phyloP scores from a whole-genome alignment of 2,888 invertebrate genomes.

The Mythimna ferrago region DNA sequence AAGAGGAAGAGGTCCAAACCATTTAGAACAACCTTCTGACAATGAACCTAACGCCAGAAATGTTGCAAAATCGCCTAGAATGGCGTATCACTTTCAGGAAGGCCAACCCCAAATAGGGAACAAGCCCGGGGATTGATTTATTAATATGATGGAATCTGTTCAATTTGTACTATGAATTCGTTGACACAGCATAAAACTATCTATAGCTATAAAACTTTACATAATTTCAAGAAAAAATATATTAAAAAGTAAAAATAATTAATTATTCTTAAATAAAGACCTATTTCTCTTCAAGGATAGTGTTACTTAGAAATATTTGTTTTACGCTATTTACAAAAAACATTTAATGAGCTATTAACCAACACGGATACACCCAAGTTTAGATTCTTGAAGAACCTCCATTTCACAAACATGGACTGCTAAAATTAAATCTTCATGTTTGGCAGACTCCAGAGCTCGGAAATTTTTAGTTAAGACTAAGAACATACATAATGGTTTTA shows the following conservation, averaged over 20 bases:
- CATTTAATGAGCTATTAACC: background rate
- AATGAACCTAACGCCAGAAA: no score
- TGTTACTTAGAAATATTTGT: background rate
- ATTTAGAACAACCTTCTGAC: no score
- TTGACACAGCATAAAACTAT: no score
- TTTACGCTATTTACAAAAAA: constrained; percentile 19
- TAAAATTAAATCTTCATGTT: constrained; percentile 47
- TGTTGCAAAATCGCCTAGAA: no score
- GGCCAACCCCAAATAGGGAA: no score
- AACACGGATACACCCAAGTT: constrained; percentile 30
- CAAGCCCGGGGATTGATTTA: no score
- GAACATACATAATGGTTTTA: constrained; percentile 6
- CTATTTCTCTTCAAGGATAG: background rate
- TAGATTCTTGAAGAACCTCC: constrained; percentile 6
- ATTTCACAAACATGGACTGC: constrained; percentile 50
- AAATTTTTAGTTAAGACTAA: background rate
- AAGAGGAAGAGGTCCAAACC: no score
- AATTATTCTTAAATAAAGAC: background rate
- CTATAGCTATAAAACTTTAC: no score
- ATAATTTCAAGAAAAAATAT: no score
- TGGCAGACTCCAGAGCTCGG: constrained; percentile 13
- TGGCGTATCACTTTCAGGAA: no score
- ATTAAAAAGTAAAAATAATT: no score
- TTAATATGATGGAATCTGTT: background rate
- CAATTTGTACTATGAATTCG: background rate